These are phyloP conservation scores for Paracyprichromis sp. DNA, from an alignment of 2,113 vertebrate species.

Conservation along the genomic window DNA sequence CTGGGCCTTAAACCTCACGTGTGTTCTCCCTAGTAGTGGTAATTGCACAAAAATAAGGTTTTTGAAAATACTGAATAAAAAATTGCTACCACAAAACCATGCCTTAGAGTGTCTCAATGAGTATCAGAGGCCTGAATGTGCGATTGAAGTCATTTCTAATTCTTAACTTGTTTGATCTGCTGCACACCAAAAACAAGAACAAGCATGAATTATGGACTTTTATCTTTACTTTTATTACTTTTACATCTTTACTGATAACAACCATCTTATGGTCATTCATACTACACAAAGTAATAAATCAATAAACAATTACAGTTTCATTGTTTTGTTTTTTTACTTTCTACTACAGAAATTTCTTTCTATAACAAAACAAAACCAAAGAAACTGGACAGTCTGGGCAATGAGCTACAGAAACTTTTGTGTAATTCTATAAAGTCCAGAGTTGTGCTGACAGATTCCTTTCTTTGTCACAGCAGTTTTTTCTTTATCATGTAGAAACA, in stretches of 20 bases:
- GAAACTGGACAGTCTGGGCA: background rate
- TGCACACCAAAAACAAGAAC: background rate
- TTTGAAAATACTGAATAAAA: background rate
- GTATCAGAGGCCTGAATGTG: background rate
- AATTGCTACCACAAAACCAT: background rate
- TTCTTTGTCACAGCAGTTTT: background rate
- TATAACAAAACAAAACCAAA: background rate
- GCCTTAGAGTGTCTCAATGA: background rate
- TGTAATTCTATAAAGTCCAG: background rate
- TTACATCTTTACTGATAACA: background rate
- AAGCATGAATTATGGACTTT: background rate
- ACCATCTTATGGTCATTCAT: background rate
- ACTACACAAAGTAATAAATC: background rate
- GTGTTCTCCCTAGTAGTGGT: background rate
- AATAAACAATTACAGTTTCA: background rate
- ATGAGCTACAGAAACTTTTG: background rate
- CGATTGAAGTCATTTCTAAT: background rate
- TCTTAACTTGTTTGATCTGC: background rate
- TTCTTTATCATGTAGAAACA: background rate
- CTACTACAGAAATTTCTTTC: background rate
- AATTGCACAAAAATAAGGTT: background rate
- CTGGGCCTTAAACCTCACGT: background rate
- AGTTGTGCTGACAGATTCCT: background rate
- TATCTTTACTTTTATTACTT: background rate
- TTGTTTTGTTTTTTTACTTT: background rate